Conservation (phyloP, 2,113 vertebrate genomes). For the Ciconia boyciana region DNA sequence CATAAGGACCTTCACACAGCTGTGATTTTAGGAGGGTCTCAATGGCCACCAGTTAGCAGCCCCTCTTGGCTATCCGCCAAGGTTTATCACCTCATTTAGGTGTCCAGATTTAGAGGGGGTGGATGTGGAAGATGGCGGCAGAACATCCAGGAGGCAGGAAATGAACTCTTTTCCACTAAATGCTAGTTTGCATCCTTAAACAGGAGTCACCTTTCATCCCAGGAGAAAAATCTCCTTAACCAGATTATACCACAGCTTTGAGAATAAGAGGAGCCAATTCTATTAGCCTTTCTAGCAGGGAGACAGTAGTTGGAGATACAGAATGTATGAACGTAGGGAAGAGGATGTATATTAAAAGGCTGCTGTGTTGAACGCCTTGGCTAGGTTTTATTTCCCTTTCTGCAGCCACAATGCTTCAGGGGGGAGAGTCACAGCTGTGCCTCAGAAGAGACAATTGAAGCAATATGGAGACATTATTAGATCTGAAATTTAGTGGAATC, state of each 20-base stretch:
- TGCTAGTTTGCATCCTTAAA: neutral
- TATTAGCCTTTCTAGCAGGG: neutral
- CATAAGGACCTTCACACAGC: neutral
- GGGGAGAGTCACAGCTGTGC: neutral
- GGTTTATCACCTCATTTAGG: no score
- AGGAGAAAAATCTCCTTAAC: neutral
- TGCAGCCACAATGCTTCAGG: neutral
- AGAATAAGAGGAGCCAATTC: neutral
- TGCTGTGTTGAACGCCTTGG: neutral
- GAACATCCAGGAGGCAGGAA: neutral
- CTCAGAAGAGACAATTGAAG: neutral
- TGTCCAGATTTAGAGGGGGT: neutral
- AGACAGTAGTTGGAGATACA: neutral
- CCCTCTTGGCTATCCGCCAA: neutral
- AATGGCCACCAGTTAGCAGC: neutral
- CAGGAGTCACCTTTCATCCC: neutral
- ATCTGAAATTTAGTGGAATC: neutral
- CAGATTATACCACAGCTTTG: neutral
- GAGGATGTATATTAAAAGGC: neutral
- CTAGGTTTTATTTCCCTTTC: neutral
- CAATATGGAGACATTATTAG: neutral
- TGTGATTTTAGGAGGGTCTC: neutral
- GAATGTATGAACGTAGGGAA: neutral
- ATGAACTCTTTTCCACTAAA: neutral
- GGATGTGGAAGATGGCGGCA: neutral